Evolutionary conservation across 2,797 vertebrate genomes (phyloP), one percentile per base, ranked within the genome.

Genomic region (Periophthalmus magnuspinnatus): DNA sequence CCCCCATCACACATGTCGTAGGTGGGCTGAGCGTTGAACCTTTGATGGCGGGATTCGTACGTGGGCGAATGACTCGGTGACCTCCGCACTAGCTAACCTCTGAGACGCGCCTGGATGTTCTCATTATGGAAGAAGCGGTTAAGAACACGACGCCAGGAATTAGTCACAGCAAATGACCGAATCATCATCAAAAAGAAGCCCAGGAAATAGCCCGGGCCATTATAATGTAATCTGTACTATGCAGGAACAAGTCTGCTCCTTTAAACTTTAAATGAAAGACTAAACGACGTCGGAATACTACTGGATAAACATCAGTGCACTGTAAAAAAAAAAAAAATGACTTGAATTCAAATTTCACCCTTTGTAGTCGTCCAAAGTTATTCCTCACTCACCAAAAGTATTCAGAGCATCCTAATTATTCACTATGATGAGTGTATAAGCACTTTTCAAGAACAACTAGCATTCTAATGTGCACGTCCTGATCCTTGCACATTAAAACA

Each of bases 11-110:
- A 84, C 86, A 85, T 34, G 78, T 54, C 62, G 82, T 85, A 82
- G 85, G 87, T 55, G 74, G 81, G 86, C 80, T 75, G 84, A 90
- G 86, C 80, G 78, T 75, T 82, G 79, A 9, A 71, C 81, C 81
- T 88, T 82, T 87, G 87, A 90, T 88, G 81, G 86, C 80, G 13
- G 55, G 81, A 76, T 70, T 81, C 78, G 77, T 68, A 34, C 79
- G 82, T 72, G 82, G 82, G 82, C 82, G 76, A 71, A 80, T 41
- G 81, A 82, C 81, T 82, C 80, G 50, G 63, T 89, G 85, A 86
- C 85, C 86, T 74, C 67, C 68, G 45, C 68, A 24, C 65, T 59
- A 55, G 65, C 17, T 34, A 17, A 56, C 32, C 83, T 72, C 65
- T 67, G 45, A 34, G 57, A 57, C 22, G 55, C 22, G 13, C 14